Evolutionary conservation across 2,797 vertebrate genomes (phyloP), one percentile per base, ranked within the genome.

Genomic region (Coregonus sp.): DNA sequence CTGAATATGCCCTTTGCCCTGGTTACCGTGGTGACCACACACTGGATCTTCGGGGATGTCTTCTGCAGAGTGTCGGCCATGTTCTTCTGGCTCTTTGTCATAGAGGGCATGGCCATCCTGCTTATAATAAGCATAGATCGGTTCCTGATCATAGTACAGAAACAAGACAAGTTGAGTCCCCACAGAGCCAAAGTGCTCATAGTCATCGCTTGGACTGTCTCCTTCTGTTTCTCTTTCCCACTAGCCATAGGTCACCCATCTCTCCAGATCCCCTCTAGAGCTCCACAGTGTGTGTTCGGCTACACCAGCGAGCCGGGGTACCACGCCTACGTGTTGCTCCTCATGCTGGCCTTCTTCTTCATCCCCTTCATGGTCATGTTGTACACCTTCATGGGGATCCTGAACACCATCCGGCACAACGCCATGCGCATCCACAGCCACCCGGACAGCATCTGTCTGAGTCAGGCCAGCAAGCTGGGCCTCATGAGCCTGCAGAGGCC

Each of bases 101-200:
- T 97, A 74, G 97, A 99, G 75, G 97, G 97, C 0, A 96, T 97
- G 77, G 96, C 96, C n/a, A 94, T 99, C 86, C 93, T 99, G 91
- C 95, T 99, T 77, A 98, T 98, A 82, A 99, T 99, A 92, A 99
- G 97, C 87, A 95, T 99, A 1, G 98, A 99, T 81, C 93, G 98
- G 4, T 99, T 99, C 86, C 96, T 99, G 69, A 99, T 99, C 70
- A 99, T 99, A 70, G 98, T 99, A 75, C 97, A 97, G 89, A 97
- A 96, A 87, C 97, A 98, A 88, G 98, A 99, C 89, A 97, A 96
- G 85, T 92, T 99, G 80, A 99, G 96, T 77, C 97, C 98, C 0
- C 96, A 95, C 77, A 94, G 96, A 76, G 98, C 98, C 15, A 99
- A 99, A 85, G 86, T 96, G 81, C 95, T 99, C 7, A 96, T 98